Conservation (phyloP, 2,888 invertebrate species). For the Ormyrus rosae region DNA sequence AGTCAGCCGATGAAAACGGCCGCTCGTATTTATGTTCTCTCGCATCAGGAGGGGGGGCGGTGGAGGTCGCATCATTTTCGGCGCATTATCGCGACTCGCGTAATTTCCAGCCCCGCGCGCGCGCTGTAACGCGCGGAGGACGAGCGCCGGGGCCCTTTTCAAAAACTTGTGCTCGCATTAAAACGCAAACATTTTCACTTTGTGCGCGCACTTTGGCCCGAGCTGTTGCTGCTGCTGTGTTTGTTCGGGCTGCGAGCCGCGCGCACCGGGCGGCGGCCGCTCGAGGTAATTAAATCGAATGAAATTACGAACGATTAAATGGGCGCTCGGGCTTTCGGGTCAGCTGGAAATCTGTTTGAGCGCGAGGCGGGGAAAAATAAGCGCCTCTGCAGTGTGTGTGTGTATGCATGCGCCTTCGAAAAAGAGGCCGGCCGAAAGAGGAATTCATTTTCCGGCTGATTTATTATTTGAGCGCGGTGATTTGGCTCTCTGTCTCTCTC, state of each 20-base stretch:
- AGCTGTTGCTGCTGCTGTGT: no score
- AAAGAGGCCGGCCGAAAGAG: background rate
- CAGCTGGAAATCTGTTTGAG: constrained; percentile 51
- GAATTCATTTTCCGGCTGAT: constrained; percentile 52
- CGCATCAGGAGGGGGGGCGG: no score
- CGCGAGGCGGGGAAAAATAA: constrained; percentile 15
- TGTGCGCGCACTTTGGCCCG: no score
- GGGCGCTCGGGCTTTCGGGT: constrained; percentile 58
- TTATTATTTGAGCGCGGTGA: constrained; percentile 38
- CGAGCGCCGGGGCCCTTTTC: constrained; percentile 17
- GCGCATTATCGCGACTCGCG: constrained; percentile 65
- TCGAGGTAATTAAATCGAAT: constrained; percentile 70
- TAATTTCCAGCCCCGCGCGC: constrained; percentile 46
- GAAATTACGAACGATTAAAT: constrained; percentile 71
- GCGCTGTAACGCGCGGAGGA: constrained; percentile 3
- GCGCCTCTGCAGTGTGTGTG: background rate
- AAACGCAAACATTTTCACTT: constrained; percentile 69
- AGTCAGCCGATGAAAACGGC: constrained; percentile 11
- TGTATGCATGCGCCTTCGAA: background rate
- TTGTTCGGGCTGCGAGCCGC: no score
- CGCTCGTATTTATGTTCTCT: constrained; percentile 15
- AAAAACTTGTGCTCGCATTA: constrained; percentile 59
- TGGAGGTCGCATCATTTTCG: constrained; percentile 56
- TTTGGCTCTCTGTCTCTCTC: background rate
- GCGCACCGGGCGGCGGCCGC: constrained; percentile 23